phyloP scores from a whole-genome alignment of 2,797 vertebrate genomes.

The Gobio occitaniae region DNA sequence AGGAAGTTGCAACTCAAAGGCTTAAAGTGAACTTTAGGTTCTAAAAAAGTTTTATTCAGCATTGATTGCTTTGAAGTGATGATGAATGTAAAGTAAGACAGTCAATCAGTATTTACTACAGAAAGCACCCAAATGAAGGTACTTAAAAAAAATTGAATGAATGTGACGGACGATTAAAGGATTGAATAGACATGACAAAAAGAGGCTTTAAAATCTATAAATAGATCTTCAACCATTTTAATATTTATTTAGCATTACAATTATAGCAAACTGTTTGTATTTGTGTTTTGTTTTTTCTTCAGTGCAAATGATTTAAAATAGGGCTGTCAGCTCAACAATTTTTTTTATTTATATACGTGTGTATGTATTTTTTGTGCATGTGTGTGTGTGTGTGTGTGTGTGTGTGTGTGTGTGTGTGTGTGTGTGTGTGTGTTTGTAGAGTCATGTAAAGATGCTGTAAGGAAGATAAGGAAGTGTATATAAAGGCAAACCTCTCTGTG shows the following conservation, averaged over 20 bases:
- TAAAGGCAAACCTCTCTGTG: slow-evolving; percentile 1
- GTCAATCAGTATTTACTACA: neutral
- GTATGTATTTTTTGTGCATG: neutral
- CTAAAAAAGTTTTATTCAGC: too few species aligned
- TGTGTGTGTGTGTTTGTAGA: neutral
- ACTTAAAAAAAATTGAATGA: neutral
- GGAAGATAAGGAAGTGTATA: neutral
- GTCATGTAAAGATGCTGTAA: neutral
- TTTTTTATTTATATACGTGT: neutral
- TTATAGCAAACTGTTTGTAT: neutral
- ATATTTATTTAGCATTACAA: neutral
- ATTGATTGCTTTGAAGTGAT: too few species aligned
- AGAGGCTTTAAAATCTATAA: neutral
- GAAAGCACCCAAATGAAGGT: neutral
- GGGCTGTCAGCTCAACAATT: neutral
- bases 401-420: neutral
- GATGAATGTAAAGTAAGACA: neutral
- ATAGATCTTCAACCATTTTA: neutral
- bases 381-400: too few species aligned
- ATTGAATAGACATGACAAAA: neutral
- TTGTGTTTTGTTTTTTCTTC: neutral
- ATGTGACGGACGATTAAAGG: neutral
- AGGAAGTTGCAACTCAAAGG: neutral
- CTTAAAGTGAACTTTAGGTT: too few species aligned
- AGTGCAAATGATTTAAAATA: neutral